Percentiles rank a stretch among this genome's conserved stretches.
Conservation (phyloP, 2,888 invertebrate species). For the Endomychus coccineus region DNA sequence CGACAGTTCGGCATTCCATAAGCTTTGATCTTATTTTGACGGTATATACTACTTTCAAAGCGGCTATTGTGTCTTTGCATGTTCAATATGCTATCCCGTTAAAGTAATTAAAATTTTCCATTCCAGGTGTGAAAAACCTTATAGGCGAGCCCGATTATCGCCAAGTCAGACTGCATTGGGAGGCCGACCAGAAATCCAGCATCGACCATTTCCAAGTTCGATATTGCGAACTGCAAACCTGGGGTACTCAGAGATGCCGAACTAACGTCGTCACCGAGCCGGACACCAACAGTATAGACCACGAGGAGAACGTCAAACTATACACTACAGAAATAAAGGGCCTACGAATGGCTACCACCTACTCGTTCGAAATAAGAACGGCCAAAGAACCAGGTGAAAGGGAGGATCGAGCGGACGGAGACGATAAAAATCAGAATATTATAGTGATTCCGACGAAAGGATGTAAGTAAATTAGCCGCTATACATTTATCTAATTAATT, state of each 20-base stretch:
- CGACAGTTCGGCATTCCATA: too few relatives aligned
- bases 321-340: slow-evolving; percentile 60
- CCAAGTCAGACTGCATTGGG: slow-evolving; percentile 58
- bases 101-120: slow-evolving; percentile 1
- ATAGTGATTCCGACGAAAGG: slow-evolving; percentile 75
- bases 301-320: slow-evolving; percentile 37
- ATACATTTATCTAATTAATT: too few relatives aligned
- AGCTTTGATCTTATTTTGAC: too few relatives aligned
- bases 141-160: slow-evolving; percentile 61
- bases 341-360: slow-evolving; percentile 74
- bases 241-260: slow-evolving; percentile 70
- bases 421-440: slow-evolving; percentile 53
- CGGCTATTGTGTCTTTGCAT: too few relatives aligned
- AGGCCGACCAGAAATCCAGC: slow-evolving; percentile 45
- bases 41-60: too few relatives aligned
- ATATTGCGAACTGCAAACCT: slow-evolving; percentile 73
- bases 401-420: slow-evolving; percentile 42
- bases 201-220: slow-evolving; percentile 59
- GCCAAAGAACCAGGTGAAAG: slow-evolving; percentile 45
- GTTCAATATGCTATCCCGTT: too few relatives aligned
- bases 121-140: slow-evolving; percentile 54
- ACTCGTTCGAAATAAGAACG: slow-evolving; percentile 61
- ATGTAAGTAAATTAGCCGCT: slow-evolving; percentile 53
- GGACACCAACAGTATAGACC: slow-evolving; percentile 26
- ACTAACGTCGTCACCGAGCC: slow-evolving; percentile 41